phyloP scores from a whole-genome alignment of 2,888 invertebrate species.

The Disparrhopalites patrizii region DNA sequence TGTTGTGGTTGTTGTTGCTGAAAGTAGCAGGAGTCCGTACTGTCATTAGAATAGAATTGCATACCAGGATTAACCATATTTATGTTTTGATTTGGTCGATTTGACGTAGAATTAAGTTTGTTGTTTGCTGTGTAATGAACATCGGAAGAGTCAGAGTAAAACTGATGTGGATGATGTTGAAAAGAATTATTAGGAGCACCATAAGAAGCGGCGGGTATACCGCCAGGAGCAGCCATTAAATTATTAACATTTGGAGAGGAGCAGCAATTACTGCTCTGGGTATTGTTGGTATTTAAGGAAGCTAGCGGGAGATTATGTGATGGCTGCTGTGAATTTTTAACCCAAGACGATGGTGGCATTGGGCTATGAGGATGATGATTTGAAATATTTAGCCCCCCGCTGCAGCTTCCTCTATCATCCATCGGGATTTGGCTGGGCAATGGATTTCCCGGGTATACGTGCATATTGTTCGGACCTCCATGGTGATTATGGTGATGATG shows the following conservation, averaged over 20 bases:
- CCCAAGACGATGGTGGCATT: conserved; percentile 40
- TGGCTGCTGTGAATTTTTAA: conserved; percentile 28
- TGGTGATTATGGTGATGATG: conserved; percentile 25
- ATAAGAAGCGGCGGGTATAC: conserved; percentile 23
- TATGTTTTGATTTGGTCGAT: conserved; percentile 16
- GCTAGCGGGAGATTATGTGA: conserved; percentile 4
- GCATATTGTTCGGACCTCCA: conserved; percentile 17
- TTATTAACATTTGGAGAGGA: conserved; percentile 18
- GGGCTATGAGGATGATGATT: conserved; percentile 26
- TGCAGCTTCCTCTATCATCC: conserved; percentile 15
- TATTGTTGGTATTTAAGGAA: conserved; percentile 7
- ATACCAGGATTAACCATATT: conserved; percentile 15
- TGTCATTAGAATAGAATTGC: conserved; percentile 18
- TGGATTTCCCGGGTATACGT: conserved; percentile 15
- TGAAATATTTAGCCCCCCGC: conserved; percentile 9
- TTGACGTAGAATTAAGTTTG: conserved; percentile 7
- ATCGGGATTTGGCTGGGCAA: conserved; percentile 16
- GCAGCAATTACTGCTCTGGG: conserved; percentile 18
- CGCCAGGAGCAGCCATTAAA: conserved; percentile 13
- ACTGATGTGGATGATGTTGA: conserved; percentile 18
- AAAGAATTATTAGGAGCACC: conserved; percentile 24
- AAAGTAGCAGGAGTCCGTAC: conserved; percentile 25
- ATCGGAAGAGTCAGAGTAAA: conserved; percentile 15
- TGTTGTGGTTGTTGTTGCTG: conserved; percentile 24
- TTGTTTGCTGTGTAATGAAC: conserved; percentile 10